Base-by-base conservation (phyloP, 2,888 invertebrate species). In the Ichneumoninae sp. region DNA sequence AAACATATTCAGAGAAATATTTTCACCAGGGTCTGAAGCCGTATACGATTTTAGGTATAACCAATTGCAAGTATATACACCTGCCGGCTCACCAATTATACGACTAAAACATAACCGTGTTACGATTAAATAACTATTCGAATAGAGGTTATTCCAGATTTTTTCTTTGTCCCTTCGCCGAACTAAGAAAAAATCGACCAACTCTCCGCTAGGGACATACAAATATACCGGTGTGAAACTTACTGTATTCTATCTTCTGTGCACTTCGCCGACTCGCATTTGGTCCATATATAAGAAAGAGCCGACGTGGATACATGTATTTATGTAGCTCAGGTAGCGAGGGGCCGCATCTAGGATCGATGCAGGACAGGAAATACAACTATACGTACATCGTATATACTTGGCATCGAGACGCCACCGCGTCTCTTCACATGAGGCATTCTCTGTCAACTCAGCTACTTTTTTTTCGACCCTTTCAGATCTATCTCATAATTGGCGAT, bases 261-360 rank as follows among this genome's bases (percentile, higher is more conserved):
- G 22, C 81, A 69, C 60, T 60, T 22, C 33, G 44, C 44, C 30
- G 30, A 57, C 72, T 72, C 36, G 62, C 36, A 19, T 13, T 70
- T 66, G 72, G 80, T 80, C 80, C 72, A 74, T 47, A 36, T 60
- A 80, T 60, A 74, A 66, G 66, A 68, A 47, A 30, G 57, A 57
- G 13, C 10, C 47, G 78, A 65, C 62, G n/a, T 72, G 40, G 52
- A 44, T 66, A 62, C n/a, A 78, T 36, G 36, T 62, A 66, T 72
- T 80, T 44, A 72, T 33, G 44, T 54, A 16, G 40, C 33, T 57
- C 72, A 80, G 80, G 80, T 80, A 72, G 54, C 26, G 66, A 66
- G 57, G 52, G 54, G 66, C 62, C 30, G 72, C 66, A 80, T 80
- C 72, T 80, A 66, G 66, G 72, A 80, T 80, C 80, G 57, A 80